A percentile compares a stretch with the other conserved stretches of the same genome.
phyloP scores from a whole-genome alignment of 2,797 vertebrate genomes.

The Meriones psammophilus region DNA sequence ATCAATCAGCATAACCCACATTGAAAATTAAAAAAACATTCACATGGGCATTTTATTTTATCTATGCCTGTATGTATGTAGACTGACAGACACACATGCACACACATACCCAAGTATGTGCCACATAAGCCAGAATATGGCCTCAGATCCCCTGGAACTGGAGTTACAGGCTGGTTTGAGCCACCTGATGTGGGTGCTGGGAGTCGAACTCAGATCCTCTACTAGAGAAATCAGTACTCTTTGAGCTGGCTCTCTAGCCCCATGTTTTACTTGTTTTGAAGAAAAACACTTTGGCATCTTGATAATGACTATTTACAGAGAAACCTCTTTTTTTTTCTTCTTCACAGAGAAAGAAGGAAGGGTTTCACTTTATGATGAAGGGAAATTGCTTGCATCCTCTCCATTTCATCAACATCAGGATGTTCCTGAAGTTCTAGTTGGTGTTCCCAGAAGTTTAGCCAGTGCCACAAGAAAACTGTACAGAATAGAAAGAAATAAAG shows the following conservation, averaged over 20 bases:
- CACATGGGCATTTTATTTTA: neutral
- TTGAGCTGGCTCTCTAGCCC: neutral
- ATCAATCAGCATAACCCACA: slow-evolving; percentile 8
- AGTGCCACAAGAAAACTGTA: neutral
- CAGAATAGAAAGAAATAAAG: neutral
- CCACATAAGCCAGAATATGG: neutral
- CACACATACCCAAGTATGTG: neutral
- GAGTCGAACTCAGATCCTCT: neutral
- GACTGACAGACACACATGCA: too few relatives aligned
- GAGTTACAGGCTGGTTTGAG: neutral
- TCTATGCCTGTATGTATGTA: neutral
- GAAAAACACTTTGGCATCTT: slow-evolving; percentile 20
- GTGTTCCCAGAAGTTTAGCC: neutral
- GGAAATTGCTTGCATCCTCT: neutral
- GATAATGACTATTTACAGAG: neutral
- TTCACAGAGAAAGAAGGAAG: neutral
- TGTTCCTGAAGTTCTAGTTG: neutral
- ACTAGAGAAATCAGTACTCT: neutral
- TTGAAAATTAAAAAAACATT: neutral
- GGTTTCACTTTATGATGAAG: neutral
- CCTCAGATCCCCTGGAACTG: neutral
- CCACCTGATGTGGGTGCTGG: neutral
- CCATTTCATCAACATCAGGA: neutral
- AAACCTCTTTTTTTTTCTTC: neutral
- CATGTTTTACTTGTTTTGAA: neutral